Percentiles rank a stretch among this genome's conserved stretches.
These are phyloP conservation scores for Erebia epiphron DNA, from an alignment of 2,888 invertebrate species.

Conservation along the genomic window DNA sequence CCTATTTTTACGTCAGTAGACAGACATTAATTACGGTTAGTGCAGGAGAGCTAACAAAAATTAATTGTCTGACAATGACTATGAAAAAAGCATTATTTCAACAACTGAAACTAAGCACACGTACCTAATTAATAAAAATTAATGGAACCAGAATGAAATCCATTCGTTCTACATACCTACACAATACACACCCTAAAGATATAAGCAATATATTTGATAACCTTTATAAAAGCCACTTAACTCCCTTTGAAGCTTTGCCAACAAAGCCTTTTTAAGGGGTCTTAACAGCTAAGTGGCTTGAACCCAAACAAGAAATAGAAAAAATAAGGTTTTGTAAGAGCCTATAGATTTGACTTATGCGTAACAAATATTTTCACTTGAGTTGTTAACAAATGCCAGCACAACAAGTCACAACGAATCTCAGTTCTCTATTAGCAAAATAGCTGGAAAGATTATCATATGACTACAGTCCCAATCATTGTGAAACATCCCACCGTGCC, in stretches of 20 bases:
- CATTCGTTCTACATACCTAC: neutral
- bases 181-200: neutral
- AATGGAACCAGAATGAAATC: neutral
- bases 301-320: neutral
- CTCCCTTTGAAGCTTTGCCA: neutral
- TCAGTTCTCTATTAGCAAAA: too few species aligned
- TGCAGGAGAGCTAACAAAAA: conserved; percentile 4
- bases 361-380: too few species aligned
- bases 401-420: too few species aligned
- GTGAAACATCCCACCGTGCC: too few species aligned
- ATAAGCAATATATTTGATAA: neutral
- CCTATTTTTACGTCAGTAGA: neutral
- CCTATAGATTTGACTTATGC: too few species aligned
- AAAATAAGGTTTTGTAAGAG: neutral
- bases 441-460: too few species aligned
- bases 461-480: too few species aligned
- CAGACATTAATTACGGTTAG: neutral
- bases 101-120: neutral
- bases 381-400: too few species aligned
- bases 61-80: conserved; percentile 4
- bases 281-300: neutral
- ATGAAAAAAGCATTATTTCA: neutral
- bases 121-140: conserved; percentile 9
- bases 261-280: neutral
- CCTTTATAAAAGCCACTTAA: conserved; percentile 5